Conservation (phyloP, 2,113 vertebrate species). For the Pardalotus punctatus region DNA sequence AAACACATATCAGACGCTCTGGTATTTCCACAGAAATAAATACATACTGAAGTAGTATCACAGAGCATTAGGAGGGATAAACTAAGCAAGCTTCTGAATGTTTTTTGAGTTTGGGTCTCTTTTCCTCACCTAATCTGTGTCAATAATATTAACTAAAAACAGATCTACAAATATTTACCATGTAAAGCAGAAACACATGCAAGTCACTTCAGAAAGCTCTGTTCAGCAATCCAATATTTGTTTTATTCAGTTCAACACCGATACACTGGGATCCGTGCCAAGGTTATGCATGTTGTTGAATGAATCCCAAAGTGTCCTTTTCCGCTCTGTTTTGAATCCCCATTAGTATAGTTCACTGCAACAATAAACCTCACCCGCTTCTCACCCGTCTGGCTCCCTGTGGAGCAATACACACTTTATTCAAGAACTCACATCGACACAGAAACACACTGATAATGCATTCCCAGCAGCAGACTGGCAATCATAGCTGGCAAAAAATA, state of each 20-base stretch:
- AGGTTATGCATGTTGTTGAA: slow-evolving; percentile 40
- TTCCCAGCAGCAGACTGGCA: not conserved
- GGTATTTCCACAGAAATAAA: slow-evolving; percentile 59
- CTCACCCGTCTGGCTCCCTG: not conserved
- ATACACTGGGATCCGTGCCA: not conserved
- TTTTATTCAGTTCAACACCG: slow-evolving; percentile 55
- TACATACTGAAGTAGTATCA: slow-evolving; percentile 33
- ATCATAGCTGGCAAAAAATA: not conserved
- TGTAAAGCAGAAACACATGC: slow-evolving; percentile 60
- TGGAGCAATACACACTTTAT: slow-evolving; percentile 17
- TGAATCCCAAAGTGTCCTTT: slow-evolving; percentile 42
- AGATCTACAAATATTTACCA: slow-evolving; percentile 46
- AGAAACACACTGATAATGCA: not conserved
- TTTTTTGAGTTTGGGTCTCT: slow-evolving; percentile 37
- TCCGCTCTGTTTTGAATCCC: slow-evolving; percentile 19
- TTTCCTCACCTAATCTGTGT: slow-evolving; percentile 55
- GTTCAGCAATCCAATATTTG: slow-evolving; percentile 45
- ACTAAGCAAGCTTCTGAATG: slow-evolving; percentile 61
- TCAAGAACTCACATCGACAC: not conserved
- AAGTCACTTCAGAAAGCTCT: slow-evolving; percentile 35
- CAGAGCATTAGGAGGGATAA: slow-evolving; percentile 55
- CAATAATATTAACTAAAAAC: slow-evolving; percentile 60
- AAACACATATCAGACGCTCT: slow-evolving; percentile 9
- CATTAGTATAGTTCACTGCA: slow-evolving; percentile 1
- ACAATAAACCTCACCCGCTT: slow-evolving; percentile 33